Conservation (phyloP, 2,888 invertebrate genomes). For the Flexamia atlantica region DNA sequence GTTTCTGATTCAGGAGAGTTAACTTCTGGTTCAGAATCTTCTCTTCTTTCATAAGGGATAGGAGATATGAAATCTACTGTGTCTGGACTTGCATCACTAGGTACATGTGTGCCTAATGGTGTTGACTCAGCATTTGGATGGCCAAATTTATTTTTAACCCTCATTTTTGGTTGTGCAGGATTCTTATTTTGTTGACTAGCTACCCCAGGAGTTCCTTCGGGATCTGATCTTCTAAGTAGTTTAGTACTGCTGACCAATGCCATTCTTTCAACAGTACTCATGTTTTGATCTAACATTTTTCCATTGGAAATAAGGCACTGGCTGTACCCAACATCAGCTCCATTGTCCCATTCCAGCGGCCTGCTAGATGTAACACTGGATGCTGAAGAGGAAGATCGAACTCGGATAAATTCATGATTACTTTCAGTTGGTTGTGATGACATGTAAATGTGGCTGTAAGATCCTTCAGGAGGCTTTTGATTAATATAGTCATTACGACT, state of each 20-base stretch:
- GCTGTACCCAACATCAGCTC: conserved; percentile 90
- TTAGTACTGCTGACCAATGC: conserved; percentile 76
- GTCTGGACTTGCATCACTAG: conserved; percentile 30
- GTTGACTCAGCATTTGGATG: conserved; percentile 74
- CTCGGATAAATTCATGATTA: conserved; percentile 61
- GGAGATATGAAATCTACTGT: conserved; percentile 45
- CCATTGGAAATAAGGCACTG: conserved; percentile 53
- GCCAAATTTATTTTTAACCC: conserved; percentile 60
- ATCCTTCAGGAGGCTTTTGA: conserved; percentile 67
- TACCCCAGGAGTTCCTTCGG: conserved; percentile 74
- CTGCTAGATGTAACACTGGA: conserved; percentile 86
- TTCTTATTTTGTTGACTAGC: conserved; percentile 30
- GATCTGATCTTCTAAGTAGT: conserved; percentile 74
- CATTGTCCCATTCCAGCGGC: conserved; percentile 92
- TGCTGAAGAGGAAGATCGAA: conserved; percentile 79
- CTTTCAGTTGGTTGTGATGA: conserved; percentile 40
- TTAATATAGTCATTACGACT: conserved; percentile 66
- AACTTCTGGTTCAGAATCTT: neutral
- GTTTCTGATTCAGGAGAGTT: neutral
- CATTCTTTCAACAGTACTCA: conserved; percentile 82
- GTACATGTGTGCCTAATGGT: conserved; percentile 66
- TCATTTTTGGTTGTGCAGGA: neutral
- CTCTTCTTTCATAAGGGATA: conserved; percentile 14
- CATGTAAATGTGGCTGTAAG: conserved; percentile 3
- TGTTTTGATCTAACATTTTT: conserved; percentile 67